phyloP scores from a whole-genome alignment of 2,888 invertebrate genomes.

The Pandemis corylana region DNA sequence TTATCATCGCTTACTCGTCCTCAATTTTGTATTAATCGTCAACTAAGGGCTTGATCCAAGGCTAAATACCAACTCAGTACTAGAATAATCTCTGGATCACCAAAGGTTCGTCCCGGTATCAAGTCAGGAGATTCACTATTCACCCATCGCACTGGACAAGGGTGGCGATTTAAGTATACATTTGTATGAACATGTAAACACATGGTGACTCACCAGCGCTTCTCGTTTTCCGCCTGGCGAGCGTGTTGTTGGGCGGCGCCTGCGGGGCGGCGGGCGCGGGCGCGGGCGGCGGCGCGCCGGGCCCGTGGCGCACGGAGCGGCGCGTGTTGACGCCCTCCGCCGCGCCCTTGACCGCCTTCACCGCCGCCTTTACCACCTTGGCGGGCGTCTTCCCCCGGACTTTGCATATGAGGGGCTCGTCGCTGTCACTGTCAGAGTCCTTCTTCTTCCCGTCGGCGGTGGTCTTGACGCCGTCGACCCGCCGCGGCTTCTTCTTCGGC shows the following conservation, averaged over 20 bases:
- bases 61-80: too few relatives aligned
- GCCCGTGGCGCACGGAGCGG: conserved; percentile 82
- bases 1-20: too few relatives aligned
- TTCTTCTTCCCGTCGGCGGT: conserved; percentile 80
- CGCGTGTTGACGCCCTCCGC: conserved; percentile 82
- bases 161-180: background rate
- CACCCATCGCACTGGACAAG: too few relatives aligned
- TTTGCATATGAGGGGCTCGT: conserved; percentile 91
- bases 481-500: conserved; percentile 73
- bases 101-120: too few relatives aligned
- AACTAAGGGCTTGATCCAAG: too few relatives aligned
- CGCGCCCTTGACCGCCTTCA: conserved; percentile 48
- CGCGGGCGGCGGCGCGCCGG: conserved; percentile 50
- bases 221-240: conserved; percentile 86
- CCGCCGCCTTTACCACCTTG: conserved; percentile 48
- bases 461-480: conserved; percentile 72
- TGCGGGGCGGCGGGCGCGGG: conserved; percentile 61
- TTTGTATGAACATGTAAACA: background rate
- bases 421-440: conserved; percentile 91
- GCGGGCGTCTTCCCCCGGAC: conserved; percentile 80
- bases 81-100: too few relatives aligned
- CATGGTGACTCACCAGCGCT: conserved; percentile 86
- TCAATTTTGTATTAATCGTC: too few relatives aligned
- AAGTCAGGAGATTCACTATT: too few relatives aligned
- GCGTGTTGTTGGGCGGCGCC: conserved; percentile 61